These are phyloP conservation scores for Sphaerodactylus townsendi DNA, from an alignment of 2,113 vertebrate genomes.

Conservation along the genomic window DNA sequence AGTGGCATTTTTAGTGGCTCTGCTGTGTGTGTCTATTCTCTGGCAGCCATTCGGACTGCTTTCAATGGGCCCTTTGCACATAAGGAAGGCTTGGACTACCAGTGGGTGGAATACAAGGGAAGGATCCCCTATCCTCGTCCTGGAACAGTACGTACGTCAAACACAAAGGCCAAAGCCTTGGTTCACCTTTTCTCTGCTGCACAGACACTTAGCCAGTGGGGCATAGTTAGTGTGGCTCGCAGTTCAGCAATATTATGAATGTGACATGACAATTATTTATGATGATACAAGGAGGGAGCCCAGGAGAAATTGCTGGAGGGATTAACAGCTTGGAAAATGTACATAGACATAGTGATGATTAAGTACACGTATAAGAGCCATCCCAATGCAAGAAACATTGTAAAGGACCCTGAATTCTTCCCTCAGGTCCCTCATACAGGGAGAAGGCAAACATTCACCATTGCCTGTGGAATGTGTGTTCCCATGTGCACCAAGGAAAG, in stretches of 20 bases:
- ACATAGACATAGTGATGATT: neutral
- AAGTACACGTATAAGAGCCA: neutral
- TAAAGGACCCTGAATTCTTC: neutral
- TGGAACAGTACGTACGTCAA: conserved; percentile 75
- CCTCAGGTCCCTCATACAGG: neutral
- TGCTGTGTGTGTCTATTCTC: conserved; percentile 81
- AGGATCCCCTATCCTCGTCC: conserved; percentile 85
- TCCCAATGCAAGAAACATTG: too few relatives aligned
- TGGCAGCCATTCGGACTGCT: conserved; percentile 81
- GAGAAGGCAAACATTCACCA: neutral
- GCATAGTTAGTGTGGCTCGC: neutral
- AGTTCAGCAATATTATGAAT: neutral
- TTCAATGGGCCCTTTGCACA: conserved; percentile 87
- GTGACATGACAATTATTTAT: too few relatives aligned
- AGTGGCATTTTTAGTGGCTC: conserved; percentile 83
- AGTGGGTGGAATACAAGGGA: conserved; percentile 86
- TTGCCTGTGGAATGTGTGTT: neutral
- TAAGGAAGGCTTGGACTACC: conserved; percentile 82
- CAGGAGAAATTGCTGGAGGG: too few relatives aligned
- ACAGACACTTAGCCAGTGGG: neutral
- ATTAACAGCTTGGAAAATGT: too few relatives aligned
- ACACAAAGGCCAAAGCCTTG: neutral
- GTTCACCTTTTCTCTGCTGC: neutral
- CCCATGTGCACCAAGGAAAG: neutral
- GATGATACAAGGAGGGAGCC: too few relatives aligned